These are phyloP conservation scores for Alaudala cheleensis DNA, from an alignment of 2,113 vertebrate genomes.

Conservation along the genomic window DNA sequence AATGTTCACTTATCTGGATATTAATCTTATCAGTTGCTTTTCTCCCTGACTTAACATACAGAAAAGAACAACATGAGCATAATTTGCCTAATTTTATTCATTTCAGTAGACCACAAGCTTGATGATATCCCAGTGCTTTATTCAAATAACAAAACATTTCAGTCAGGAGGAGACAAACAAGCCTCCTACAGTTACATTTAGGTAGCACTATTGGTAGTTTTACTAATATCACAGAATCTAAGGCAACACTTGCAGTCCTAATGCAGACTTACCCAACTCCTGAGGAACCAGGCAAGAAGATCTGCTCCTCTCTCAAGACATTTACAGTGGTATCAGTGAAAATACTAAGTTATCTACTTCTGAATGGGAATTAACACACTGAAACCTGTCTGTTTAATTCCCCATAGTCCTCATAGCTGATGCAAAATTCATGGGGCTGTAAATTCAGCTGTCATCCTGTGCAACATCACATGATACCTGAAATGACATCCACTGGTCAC, in stretches of 20 bases:
- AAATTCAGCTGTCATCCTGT: not conserved
- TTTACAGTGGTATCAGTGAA: not conserved
- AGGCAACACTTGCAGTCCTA: not conserved
- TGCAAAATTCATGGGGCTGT: not conserved
- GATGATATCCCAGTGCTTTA: not conserved
- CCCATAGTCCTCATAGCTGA: not conserved
- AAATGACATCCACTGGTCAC: not conserved
- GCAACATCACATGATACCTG: not conserved
- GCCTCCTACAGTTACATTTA: not conserved
- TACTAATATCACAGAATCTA: not conserved
- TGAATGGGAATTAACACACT: not conserved
- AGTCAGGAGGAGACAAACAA: not conserved
- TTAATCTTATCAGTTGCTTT: not conserved
- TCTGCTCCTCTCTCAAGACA: not conserved
- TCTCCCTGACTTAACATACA: not conserved
- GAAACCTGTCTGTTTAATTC: not conserved
- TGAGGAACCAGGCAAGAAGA: not conserved
- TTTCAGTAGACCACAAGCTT: not conserved
- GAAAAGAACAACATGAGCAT: not conserved
- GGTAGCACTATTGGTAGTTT: not conserved
- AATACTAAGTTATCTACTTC: not conserved
- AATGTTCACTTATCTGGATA: not conserved
- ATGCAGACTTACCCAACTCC: rapidly evolving
- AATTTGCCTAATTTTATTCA: not conserved
- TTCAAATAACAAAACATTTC: not conserved